Evolutionary conservation across 2,797 vertebrate genomes (phyloP).

Genomic region (Amblyopsis hoosieri): DNA sequence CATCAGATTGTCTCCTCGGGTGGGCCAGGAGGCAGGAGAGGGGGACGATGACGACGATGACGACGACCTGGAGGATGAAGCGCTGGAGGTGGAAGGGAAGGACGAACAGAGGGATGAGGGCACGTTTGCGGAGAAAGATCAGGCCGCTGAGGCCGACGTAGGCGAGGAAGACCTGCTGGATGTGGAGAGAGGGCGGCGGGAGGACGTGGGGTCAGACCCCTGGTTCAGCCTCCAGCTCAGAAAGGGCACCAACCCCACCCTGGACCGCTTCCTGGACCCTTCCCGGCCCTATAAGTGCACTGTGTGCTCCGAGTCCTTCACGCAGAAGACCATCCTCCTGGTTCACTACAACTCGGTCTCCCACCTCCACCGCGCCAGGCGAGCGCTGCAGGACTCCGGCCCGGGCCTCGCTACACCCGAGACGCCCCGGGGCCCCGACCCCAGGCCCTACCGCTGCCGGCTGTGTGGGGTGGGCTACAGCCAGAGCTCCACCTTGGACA

Average conservation of each 20-base stretch:
- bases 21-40: slow-evolving; percentile 69
- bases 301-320: slow-evolving; percentile 98
- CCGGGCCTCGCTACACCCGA: slow-evolving; percentile 81
- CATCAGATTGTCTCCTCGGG: slow-evolving; percentile 68
- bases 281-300: slow-evolving; percentile 98
- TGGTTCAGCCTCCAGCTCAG: slow-evolving; percentile 83
- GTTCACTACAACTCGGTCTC: slow-evolving; percentile 99
- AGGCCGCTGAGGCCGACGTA: slow-evolving; percentile 74
- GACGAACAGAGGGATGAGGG: slow-evolving; percentile 81
- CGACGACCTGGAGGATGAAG: slow-evolving; percentile 47
- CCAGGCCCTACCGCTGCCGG: slow-evolving; percentile 95
- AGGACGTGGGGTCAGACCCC: slow-evolving; percentile 86
- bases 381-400: slow-evolving; percentile 92
- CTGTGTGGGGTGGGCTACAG: slow-evolving; percentile 97
- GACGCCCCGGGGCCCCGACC: slow-evolving; percentile 89
- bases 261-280: slow-evolving; percentile 97
- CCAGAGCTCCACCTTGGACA: slow-evolving; percentile 98
- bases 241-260: slow-evolving; percentile 92
- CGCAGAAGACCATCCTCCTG: slow-evolving; percentile 97
- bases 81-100: slow-evolving; percentile 41
- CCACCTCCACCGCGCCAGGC: slow-evolving; percentile 94
- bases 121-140: slow-evolving; percentile 79
- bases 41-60: slow-evolving; percentile 57
- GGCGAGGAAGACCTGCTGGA: slow-evolving; percentile 87
- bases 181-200: slow-evolving; percentile 84